Evolutionary conservation across 2,888 invertebrate genomes (phyloP), one percentile per base, ranked within the genome.

Genomic region (Dryomyza anilis): DNA sequence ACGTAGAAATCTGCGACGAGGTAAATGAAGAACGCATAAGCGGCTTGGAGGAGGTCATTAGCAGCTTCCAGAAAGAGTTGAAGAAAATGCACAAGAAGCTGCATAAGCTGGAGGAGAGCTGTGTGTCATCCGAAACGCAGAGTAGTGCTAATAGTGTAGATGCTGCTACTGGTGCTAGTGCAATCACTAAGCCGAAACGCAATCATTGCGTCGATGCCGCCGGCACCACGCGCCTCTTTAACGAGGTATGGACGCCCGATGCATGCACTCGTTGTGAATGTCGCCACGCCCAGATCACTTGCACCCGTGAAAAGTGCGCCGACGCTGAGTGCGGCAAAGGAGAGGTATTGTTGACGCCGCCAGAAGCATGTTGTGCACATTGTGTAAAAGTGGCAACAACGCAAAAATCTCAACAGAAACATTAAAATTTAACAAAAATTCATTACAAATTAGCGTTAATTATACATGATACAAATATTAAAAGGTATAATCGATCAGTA

Each of bases 31-130:
- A 84, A 66, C 76, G 85, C 61, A 79, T 86, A 25, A 83, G 85
- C 67, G 87, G 86, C 7, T 79, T 88, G 64, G 87, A 88, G 74
- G 84, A 82, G 39, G 77, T 85, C 2, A 81, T 88, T 48, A 82
- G 83, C 55, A 81, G 82, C 64, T 84, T 88, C 74, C 85, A 86
- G 65, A 84, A 84, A 70, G 85, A 85, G 50, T 77, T 88, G 19
- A 84, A 84, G 70, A 84, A 85, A 65, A 76, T 88, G 69, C 82
- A 85, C 72, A 82, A 84, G 72, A 85, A 85, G 77, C 69, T 86
- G 5, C 80, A 82, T 50, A 83, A 81, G 56, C 72, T 86, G 43
- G 83, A 84, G 66, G 78, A 84, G 55, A 73, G 77, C 7, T 83
- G 82, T 60, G 23, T 29, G 10, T 21, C 5, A 7, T 27, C 29